Evolutionary conservation across 2,113 vertebrate species (phyloP), one percentile per base, ranked within the genome.

Genomic region (Sinocyclocheilus anophthalmus): DNA sequence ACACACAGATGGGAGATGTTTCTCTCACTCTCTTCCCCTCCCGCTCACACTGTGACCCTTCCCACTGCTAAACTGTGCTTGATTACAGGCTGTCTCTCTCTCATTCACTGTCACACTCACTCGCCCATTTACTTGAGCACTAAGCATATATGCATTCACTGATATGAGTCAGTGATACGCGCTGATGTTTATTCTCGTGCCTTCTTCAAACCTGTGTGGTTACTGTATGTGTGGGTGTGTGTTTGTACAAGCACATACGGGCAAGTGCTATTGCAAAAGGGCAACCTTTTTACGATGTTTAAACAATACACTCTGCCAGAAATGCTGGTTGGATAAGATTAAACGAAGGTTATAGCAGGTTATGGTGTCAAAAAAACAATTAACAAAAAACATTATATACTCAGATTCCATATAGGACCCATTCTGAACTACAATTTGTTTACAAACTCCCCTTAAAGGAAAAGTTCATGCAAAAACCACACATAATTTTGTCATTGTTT

Each of bases 151-250:
- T 76, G 24, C 14, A 63, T 84, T 14, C n/a, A 26, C 83, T 16
- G 33, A 76, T 83, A 42, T 79, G 55, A 76, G 76, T 63, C 81
- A 75, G 65, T 81, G 69, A 22, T 20, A 55, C 14, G 1, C 1
- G 10, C 30, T 85, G 67, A 87, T 77, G 84, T 77, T 87, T 88
- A 82, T 69, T 89, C 33, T 72, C 82, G 33, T 84, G 33, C 50
- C 75, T 55, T 81, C 69, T 61, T 55, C 14, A 84, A 30, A 84
- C 30, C 11, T 69, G n/a, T 80, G 37, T 70, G 22, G 76, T 65
- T 57, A 55, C 63, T 88, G 75, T 69, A 18, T 1, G 1, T 45
- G 72, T 77, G 77, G 59, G 83, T 72, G 80, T 77, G 84, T 80
- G 5, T 55, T 16, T 59, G 57, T n/a, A 10, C 57, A 59, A 59